Base-by-base conservation (phyloP, 2,888 invertebrate species). In the Euclidia mi region DNA sequence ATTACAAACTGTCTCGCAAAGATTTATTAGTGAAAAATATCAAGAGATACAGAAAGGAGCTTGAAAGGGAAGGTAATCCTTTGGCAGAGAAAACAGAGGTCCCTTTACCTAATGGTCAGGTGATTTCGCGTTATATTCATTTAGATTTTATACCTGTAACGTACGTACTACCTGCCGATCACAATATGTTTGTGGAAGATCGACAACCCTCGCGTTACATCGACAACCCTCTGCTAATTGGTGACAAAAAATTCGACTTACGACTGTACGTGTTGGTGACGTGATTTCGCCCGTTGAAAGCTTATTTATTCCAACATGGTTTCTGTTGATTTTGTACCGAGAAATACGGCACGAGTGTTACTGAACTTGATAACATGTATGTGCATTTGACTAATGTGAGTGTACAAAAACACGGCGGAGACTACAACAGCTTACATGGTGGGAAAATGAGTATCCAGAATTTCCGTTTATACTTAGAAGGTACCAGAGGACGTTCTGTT, bases 261-360 rank as follows among this genome's bases (percentile, higher is more conserved):
- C 96, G 99, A 57, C 93, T 99, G 15, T 99, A 98, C 87, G 98
- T 99, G 31, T 92, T 99, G 45, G 98, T 99, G 45, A 98, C 99
- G 3, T 98, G 98, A 0, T 99, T 99, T 86, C 96, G 98, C 17
- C 99, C 99, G 0, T 90, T 99, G 51, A 99, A 99, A 91, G 98
- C 98, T 9, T 99, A 99, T 92, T 95, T 98, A 78, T 99, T 98
- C 84, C 98, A 97, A 78, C 95, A 98, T 49, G 99, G 99, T 1
- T 99, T 99, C 89, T 99, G 99, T 85, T 96, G 99, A 58, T 99
- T 99, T 89, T 99, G 99, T 81, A 99, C 99, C 0, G 98, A 99
- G 17, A 99, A 99, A 87, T 99, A 99, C 81, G 98, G 98, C 82
- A 98, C 97, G 0, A 98, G 97, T 85, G 97, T 97, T 20, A 97